Conservation (phyloP, 2,888 invertebrate genomes). For the Netelia melanura region DNA sequence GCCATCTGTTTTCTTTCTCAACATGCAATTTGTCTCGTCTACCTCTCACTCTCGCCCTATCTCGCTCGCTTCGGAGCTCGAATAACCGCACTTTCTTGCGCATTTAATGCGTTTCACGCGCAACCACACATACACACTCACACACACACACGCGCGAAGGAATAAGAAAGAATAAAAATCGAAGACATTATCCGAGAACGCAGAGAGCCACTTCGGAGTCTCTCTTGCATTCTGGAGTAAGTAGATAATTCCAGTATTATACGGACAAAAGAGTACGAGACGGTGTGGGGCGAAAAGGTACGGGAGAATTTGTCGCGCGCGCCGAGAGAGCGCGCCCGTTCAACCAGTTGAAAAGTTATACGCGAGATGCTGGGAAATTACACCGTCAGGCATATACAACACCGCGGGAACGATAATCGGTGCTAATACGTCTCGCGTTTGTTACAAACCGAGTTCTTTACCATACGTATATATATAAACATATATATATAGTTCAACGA, state of each 20-base stretch:
- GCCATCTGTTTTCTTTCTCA: constrained; percentile 31
- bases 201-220: constrained; percentile 33
- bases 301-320: constrained; percentile 71
- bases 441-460: constrained; percentile 45
- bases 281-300: constrained; percentile 45
- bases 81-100: constrained; percentile 57
- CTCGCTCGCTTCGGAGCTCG: constrained; percentile 34
- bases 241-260: constrained; percentile 79
- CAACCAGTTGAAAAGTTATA: constrained; percentile 36
- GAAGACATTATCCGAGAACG: constrained; percentile 68
- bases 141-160: neutral
- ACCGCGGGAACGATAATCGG: constrained; percentile 69
- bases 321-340: constrained; percentile 11
- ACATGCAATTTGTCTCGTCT: constrained; percentile 45
- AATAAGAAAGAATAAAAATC: constrained; percentile 68
- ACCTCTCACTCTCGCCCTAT: constrained; percentile 35
- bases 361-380: constrained; percentile 57
- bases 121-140: neutral
- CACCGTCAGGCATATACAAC: constrained; percentile 34
- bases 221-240: constrained; percentile 78
- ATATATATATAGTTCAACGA: constrained; percentile 25
- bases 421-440: constrained; percentile 71
- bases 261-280: constrained; percentile 27
- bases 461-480: neutral
- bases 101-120: constrained; percentile 59